Evolutionary conservation across 1,140 invertebrate species (phyloP).

Genomic region (Hormaphis cornu): DNA sequence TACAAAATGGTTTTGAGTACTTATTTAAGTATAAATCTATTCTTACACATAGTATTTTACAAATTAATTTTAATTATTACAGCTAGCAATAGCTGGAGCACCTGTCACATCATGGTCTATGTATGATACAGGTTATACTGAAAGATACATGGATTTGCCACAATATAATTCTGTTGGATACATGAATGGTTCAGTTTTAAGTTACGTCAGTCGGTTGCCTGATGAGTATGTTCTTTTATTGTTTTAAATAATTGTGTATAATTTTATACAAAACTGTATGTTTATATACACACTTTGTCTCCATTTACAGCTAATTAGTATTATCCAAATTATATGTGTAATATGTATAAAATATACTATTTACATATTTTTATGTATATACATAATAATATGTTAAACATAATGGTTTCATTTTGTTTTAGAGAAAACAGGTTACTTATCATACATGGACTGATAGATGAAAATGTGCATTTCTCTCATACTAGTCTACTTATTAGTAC

Average conservation of each 20-base stretch:
- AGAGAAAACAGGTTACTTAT: conserved; percentile 90
- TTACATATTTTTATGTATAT: too few species aligned
- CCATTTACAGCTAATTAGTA: background rate
- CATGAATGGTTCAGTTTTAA: conserved; percentile 63
- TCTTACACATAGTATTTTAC: background rate
- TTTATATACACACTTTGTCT: background rate
- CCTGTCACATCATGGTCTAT: conserved; percentile 94
- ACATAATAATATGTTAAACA: too few species aligned
- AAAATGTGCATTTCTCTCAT: conserved; percentile 99
- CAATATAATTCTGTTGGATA: conserved; percentile 70
- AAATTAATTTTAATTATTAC: conserved; percentile 35
- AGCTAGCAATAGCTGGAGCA: conserved; percentile 85
- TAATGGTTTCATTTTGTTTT: conserved; percentile 37
- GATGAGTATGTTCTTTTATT: conserved; percentile 60
- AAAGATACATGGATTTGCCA: conserved; percentile 92
- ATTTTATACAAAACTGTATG: background rate
- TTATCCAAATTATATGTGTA: background rate
- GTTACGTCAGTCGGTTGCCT: conserved; percentile 75
- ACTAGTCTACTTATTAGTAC: conserved; percentile 84
- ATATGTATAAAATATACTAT: too few species aligned
- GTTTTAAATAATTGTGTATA: conserved; percentile 29
- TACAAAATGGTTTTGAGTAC: background rate
- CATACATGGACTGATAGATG: conserved; percentile 94
- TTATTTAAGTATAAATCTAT: background rate
- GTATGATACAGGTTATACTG: conserved; percentile 94